These are phyloP conservation scores for Eupithecia subfuscata DNA, from an alignment of 2,888 invertebrate species.

Conservation along the genomic window DNA sequence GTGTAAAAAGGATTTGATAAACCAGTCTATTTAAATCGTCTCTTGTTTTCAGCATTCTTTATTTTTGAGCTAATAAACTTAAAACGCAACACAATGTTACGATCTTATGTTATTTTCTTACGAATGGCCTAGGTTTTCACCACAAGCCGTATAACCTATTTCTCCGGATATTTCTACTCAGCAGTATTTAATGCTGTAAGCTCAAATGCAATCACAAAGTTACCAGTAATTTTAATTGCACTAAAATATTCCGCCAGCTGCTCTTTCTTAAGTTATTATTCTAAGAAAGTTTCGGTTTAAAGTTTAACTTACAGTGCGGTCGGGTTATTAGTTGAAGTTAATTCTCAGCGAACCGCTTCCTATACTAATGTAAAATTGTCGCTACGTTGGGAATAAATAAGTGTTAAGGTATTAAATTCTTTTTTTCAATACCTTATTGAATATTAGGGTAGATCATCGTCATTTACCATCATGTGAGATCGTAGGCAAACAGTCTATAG, in stretches of 20 bases:
- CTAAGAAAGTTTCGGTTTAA: slow-evolving; percentile 39
- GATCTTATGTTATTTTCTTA: background rate
- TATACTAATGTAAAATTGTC: slow-evolving; percentile 18
- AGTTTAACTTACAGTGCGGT: slow-evolving; percentile 15
- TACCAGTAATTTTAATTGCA: slow-evolving; percentile 45
- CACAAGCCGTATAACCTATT: slow-evolving; percentile 40
- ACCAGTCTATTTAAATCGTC: background rate
- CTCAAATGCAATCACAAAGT: slow-evolving; percentile 45
- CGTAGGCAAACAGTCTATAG: no score
- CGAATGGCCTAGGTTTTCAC: background rate
- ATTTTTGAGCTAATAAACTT: no score
- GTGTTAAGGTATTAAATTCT: no score
- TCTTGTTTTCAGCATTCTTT: background rate
- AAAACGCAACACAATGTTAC: background rate
- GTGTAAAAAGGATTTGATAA: background rate
- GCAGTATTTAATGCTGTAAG: slow-evolving; percentile 45
- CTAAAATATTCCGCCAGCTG: slow-evolving; percentile 43
- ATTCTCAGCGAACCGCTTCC: background rate
- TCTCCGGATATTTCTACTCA: slow-evolving; percentile 53
- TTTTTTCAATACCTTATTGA: no score
- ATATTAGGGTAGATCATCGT: no score
- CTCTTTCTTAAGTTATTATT: slow-evolving; percentile 43
- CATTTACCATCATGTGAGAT: no score
- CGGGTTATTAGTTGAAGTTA: slow-evolving; percentile 21
- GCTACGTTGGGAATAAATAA: background rate